These are phyloP conservation scores for Oligia latruncula DNA, from an alignment of 2,888 invertebrate genomes.

Conservation along the genomic window DNA sequence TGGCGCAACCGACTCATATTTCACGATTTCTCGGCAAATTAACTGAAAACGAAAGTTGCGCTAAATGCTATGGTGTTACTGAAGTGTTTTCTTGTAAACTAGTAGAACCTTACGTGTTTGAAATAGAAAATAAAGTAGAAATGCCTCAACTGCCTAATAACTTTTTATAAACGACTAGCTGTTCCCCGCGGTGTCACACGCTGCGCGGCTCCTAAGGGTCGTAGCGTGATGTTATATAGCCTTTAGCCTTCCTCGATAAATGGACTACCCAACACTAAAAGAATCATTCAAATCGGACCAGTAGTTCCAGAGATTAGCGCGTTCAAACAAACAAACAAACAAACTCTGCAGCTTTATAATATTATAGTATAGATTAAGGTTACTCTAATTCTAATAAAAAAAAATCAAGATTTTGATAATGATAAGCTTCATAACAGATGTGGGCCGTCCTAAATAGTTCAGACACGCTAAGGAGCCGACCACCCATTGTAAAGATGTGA, in stretches of 20 bases:
- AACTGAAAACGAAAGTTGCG: conserved; percentile 52
- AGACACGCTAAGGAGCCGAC: conserved; percentile 30
- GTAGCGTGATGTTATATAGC: too few species aligned
- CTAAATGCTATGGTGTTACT: conserved; percentile 15
- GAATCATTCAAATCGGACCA: too few species aligned
- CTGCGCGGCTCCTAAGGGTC: too few species aligned
- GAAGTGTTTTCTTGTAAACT: conserved; percentile 19
- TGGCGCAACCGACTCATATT: conserved; percentile 63
- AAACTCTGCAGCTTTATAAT: too few species aligned
- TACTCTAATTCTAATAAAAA: conserved; percentile 2
- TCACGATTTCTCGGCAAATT: conserved; percentile 64
- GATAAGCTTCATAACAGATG: conserved; percentile 18
- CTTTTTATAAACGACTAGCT: conserved; percentile 2
- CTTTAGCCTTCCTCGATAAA: too few species aligned
- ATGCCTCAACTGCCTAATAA: neutral
- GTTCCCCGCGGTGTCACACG: too few species aligned
- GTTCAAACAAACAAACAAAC: too few species aligned
- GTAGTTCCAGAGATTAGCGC: too few species aligned
- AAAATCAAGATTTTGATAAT: conserved; percentile 17
- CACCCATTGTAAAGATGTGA: conserved; percentile 21
- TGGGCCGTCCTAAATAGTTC: conserved; percentile 23
- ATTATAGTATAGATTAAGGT: too few species aligned
- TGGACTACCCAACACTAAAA: too few species aligned
- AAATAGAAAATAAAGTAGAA: conserved; percentile 8
- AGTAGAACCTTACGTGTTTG: neutral